These are phyloP conservation scores for Sphaeramia orbicularis DNA, from an alignment of 2,797 vertebrate genomes.

Conservation along the genomic window DNA sequence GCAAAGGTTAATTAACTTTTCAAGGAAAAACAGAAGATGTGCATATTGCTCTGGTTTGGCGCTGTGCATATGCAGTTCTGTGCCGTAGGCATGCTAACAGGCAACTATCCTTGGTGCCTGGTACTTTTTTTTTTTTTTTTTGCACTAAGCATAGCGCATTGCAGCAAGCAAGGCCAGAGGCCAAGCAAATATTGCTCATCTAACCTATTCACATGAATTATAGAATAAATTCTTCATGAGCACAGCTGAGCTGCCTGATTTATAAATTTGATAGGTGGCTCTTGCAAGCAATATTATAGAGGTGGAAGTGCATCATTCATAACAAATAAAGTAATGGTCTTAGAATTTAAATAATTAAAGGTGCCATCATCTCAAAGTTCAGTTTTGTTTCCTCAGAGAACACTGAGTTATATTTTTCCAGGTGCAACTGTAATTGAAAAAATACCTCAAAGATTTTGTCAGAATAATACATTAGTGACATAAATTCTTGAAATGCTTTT, in stretches of 20 bases:
- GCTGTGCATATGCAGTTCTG: constrained; percentile 54
- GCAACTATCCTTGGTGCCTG: constrained; percentile 71
- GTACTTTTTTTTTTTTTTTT: constrained; percentile 66
- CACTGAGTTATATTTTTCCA: constrained; percentile 17
- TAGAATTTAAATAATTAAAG: constrained; percentile 74
- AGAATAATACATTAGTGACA: constrained; percentile 41
- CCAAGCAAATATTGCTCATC: constrained; percentile 77
- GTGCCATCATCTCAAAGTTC: constrained; percentile 36
- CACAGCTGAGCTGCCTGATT: constrained; percentile 57
- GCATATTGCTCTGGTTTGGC: constrained; percentile 61
- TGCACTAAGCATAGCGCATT: constrained; percentile 61
- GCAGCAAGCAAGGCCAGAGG: constrained; percentile 75
- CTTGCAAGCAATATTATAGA: constrained; percentile 54
- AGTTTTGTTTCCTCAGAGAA: constrained; percentile 30
- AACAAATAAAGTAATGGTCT: constrained; percentile 60
- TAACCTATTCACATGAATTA: constrained; percentile 79
- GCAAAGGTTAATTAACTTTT: constrained; percentile 28
- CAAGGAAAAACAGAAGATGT: constrained; percentile 53
- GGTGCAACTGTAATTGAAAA: constrained; percentile 49
- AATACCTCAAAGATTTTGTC: constrained; percentile 47
- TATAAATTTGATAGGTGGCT: constrained; percentile 71
- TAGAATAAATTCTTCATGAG: constrained; percentile 76
- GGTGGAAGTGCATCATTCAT: constrained; percentile 68
- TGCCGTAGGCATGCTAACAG: constrained; percentile 72
- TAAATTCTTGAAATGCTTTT: constrained; percentile 46